Base-by-base conservation (phyloP, 2,797 vertebrate genomes). In the Cossypha polioptera region DNA sequence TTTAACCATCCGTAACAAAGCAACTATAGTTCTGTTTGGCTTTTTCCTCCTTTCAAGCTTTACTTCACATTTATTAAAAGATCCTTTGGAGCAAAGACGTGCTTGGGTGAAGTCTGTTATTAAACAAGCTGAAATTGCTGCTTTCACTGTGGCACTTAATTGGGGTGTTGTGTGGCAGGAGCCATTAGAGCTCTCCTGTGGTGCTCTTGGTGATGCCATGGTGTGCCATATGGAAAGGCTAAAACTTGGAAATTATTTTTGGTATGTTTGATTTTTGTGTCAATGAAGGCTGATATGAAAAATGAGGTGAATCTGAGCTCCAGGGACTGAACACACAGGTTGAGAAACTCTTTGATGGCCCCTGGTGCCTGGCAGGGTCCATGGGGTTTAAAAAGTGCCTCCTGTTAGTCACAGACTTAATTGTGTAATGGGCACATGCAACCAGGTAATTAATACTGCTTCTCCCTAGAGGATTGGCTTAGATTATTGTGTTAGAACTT, bases 91-190 rank as follows among this genome's bases (percentile, higher is more conserved):
- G 79, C 77, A 55, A 54, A 73, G 58, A 3, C 50, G 58, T 85
- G 71, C 66, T 80, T 62, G 76, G 20, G 2, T 24, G 81, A 75
- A 74, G 71, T 10, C 73, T 92, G 72, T 91, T 86, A 91, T 79
- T 89, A 90, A 88, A 50, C 47, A 87, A 51, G 79, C 24, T 4
- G 57, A 76, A 95, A 87, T 81, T 87, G 62, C 88, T 68, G 90
- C 92, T 95, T 93, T 80, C 90, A 33, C 88, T 92, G 78, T 58
- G 91, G 66, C 50, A 9, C 80, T 87, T 92, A 94, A 93, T 95
- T 93, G 80, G 91, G 83, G 84, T 92, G 91, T 68, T 92, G 85
- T 53, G 75, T 13, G 36, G 95, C 83, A 76, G 93, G 94, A 95
- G 50, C 86, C 92, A 84, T 94, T 77, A 84, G 82, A 87, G 86